Evolutionary conservation across 2,113 vertebrate genomes (phyloP).

Genomic region (Sterrhoptilus dennistouni): DNA sequence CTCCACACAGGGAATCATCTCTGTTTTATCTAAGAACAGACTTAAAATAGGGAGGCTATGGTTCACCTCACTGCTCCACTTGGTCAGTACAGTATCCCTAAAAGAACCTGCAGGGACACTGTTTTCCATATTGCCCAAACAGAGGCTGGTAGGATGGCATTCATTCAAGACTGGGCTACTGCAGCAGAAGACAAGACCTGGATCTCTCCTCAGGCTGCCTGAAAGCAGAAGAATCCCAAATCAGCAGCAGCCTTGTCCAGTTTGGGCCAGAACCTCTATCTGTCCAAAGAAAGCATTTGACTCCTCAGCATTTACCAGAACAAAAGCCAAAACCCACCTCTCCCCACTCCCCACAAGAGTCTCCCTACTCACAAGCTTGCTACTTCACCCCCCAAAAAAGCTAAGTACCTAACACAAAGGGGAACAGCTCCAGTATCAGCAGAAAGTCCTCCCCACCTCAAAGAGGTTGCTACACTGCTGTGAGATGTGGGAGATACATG

Average conservation of each 20-base stretch:
- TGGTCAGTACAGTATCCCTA: rapidly evolving
- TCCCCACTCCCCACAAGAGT: not conserved
- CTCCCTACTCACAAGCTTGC: not conserved
- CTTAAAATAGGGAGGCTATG: not conserved
- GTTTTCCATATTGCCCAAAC: not conserved
- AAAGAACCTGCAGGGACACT: not conserved
- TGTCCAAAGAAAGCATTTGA: not conserved
- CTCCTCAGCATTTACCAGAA: not conserved
- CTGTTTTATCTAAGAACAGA: not conserved
- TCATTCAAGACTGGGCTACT: not conserved
- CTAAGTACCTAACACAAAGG: not conserved
- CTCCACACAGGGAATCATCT: not conserved
- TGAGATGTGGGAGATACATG: rapidly evolving
- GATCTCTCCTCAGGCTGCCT: not conserved
- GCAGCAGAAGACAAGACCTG: not conserved
- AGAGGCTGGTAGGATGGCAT: not conserved
- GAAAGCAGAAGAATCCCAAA: not conserved
- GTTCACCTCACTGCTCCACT: not conserved
- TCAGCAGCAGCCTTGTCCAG: not conserved
- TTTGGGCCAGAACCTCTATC: not conserved
- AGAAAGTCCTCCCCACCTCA: not conserved
- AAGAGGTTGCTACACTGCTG: not conserved
- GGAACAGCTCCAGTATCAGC: not conserved
- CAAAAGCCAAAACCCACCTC: not conserved
- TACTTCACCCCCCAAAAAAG: not conserved